A percentile compares a stretch with the other conserved stretches of the same genome.
Conservation (phyloP, 2,797 vertebrate genomes). For the Aratinga solstitialis region DNA sequence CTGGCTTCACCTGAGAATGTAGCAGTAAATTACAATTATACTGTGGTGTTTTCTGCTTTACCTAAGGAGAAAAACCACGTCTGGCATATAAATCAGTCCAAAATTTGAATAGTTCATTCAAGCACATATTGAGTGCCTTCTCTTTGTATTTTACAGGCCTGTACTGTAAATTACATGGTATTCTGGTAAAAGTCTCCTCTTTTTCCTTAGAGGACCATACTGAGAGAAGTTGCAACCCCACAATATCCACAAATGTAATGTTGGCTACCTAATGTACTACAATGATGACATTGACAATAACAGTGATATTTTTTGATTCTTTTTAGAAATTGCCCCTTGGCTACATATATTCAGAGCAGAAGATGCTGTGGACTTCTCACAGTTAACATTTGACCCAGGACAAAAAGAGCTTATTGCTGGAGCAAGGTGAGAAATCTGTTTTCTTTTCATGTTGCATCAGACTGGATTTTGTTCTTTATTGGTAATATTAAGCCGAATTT, state of each 20-base stretch:
- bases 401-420: constrained; percentile 96
- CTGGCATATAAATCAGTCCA: constrained; percentile 4
- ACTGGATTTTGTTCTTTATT: background rate
- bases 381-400: constrained; percentile 94
- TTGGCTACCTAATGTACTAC: background rate
- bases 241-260: background rate
- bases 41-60: background rate
- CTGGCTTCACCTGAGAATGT: background rate
- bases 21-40: background rate
- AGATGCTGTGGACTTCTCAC: constrained; percentile 95
- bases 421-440: constrained; percentile 86
- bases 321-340: constrained; percentile 94
- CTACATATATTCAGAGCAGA: constrained; percentile 90
- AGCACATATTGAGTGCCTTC: background rate
- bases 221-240: background rate
- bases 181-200: background rate
- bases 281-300: background rate
- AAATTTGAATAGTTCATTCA: background rate
- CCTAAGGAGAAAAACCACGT: background rate
- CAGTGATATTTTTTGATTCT: constrained; percentile 53
- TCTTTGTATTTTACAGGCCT: background rate
- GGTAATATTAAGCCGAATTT: background rate
- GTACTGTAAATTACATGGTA: background rate
- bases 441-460: background rate
- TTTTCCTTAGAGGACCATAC: background rate